A percentile compares a stretch with the other conserved stretches of the same genome.
Evolutionary conservation across 2,113 vertebrate species (phyloP).

Genomic region (Erinaceus europaeus): DNA sequence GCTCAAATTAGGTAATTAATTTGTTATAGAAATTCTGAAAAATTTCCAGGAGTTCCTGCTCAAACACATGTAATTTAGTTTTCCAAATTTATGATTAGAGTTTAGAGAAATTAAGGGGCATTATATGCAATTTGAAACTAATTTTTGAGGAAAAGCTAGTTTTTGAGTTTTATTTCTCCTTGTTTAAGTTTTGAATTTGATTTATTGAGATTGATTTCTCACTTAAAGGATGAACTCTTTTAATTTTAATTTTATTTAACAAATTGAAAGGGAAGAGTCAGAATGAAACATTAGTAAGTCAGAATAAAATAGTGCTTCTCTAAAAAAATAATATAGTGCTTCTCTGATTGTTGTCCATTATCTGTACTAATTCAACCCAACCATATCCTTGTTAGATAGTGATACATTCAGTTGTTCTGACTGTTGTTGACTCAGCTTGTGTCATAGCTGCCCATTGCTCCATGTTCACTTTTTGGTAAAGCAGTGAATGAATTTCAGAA

Average conservation of each 20-base stretch:
- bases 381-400: not conserved
- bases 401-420: not conserved
- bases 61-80: not conserved
- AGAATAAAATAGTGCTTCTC: no score
- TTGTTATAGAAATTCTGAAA: conserved; percentile 1
- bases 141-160: conserved; percentile 8
- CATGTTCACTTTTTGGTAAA: not conserved
- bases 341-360: not conserved
- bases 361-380: not conserved
- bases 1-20: not conserved
- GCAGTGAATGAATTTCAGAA: not conserved
- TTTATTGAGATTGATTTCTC: not conserved
- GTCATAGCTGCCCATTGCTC: not conserved
- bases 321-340: no score
- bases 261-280: not conserved
- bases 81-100: conserved; percentile 1
- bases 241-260: not conserved
- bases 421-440: not conserved
- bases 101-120: not conserved
- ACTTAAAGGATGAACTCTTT: not conserved
- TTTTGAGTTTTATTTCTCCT: no score
- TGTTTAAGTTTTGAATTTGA: no score
- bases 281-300: not conserved
- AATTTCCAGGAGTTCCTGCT: not conserved
- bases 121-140: not conserved